Evolutionary conservation across 1,140 invertebrate genomes (phyloP).

Genomic region (Drosophila orosa): DNA sequence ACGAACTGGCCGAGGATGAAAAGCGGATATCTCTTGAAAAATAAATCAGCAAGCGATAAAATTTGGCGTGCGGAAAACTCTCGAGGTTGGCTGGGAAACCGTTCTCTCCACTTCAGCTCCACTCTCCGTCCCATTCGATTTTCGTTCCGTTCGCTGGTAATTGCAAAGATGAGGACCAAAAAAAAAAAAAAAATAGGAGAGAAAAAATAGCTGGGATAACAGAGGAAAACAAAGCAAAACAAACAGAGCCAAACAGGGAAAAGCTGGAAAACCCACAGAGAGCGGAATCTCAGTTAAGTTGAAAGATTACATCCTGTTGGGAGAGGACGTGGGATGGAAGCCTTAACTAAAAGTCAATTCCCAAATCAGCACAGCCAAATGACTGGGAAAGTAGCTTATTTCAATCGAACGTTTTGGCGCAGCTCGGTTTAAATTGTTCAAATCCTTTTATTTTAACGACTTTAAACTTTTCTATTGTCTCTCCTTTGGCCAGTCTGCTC

Average conservation of each 20-base stretch:
- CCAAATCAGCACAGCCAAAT: conserved; percentile 63
- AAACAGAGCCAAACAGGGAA: conserved; percentile 13
- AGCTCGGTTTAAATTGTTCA: conserved; percentile 69
- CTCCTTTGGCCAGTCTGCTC: conserved; percentile 1
- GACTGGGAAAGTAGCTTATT: conserved; percentile 72
- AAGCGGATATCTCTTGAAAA: conserved; percentile 51
- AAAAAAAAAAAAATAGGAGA: background rate
- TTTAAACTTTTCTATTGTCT: conserved; percentile 44
- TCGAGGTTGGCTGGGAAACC: conserved; percentile 40
- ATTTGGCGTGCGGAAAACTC: conserved; percentile 31
- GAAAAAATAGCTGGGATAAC: conserved; percentile 12
- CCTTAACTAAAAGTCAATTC: conserved; percentile 76
- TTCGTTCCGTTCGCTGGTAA: conserved; percentile 36
- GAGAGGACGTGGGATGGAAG: conserved; percentile 21
- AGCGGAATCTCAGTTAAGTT: conserved; percentile 69
- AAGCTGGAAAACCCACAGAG: conserved; percentile 12
- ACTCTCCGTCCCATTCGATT: conserved; percentile 23
- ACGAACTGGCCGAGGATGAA: conserved; percentile 26
- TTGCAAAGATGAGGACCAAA: conserved; percentile 46
- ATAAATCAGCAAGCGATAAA: conserved; percentile 63
- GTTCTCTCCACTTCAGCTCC: conserved; percentile 15
- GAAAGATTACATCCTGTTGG: conserved; percentile 72
- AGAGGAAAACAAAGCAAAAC: conserved; percentile 18
- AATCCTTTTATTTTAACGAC: conserved; percentile 77
- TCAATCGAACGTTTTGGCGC: conserved; percentile 69